Evolutionary conservation across 2,888 invertebrate genomes (phyloP).

Genomic region (Drosophila histrio): DNA sequence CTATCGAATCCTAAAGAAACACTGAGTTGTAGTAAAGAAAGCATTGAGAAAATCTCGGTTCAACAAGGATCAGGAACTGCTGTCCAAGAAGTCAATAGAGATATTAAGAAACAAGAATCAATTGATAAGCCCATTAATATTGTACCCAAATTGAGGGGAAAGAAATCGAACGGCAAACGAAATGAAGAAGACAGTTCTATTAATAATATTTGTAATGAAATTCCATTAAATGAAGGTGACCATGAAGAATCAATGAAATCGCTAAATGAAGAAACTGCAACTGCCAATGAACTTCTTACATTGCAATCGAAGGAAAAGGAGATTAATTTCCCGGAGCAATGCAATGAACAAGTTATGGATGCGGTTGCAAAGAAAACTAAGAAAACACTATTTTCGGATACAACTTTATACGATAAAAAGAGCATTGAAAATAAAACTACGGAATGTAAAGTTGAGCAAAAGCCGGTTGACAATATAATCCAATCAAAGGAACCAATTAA

Average conservation of each 20-base stretch:
- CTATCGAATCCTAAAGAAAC: constrained; percentile 1
- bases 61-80: constrained; percentile 4
- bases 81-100: constrained; percentile 21
- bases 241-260: constrained; percentile 23
- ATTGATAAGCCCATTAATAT: constrained; percentile 80
- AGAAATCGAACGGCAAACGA: constrained; percentile 70
- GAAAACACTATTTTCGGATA: constrained; percentile 81
- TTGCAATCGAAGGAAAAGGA: constrained; percentile 20
- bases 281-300: not conserved
- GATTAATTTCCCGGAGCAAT: constrained; percentile 10
- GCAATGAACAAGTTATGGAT: constrained; percentile 80
- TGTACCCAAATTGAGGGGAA: constrained; percentile 81
- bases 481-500: constrained; percentile 11
- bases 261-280: constrained; percentile 11
- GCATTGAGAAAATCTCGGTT: not conserved
- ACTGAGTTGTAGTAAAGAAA: constrained; percentile 15
- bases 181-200: constrained; percentile 51
- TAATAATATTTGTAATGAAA: constrained; percentile 1
- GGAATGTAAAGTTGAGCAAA: constrained; percentile 32
- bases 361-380: constrained; percentile 83
- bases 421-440: constrained; percentile 2
- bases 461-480: constrained; percentile 9
- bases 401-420: constrained; percentile 40
- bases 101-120: constrained; percentile 37
- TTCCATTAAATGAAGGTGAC: constrained; percentile 4